Conservation (phyloP, 1,140 invertebrate genomes). For the Drosophila azteca region DNA sequence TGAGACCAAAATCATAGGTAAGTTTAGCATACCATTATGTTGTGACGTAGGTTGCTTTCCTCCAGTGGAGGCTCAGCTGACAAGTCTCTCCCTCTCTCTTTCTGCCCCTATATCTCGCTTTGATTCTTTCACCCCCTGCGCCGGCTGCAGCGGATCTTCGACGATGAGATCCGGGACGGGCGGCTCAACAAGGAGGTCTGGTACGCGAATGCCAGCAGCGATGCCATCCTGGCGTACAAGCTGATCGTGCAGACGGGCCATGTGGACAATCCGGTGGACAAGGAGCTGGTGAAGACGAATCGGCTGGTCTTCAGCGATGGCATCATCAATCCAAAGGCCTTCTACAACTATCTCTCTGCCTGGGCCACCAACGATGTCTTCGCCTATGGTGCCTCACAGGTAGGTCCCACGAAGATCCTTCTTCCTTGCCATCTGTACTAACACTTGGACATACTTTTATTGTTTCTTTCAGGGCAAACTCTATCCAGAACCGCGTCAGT, state of each 20-base stretch:
- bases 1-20: too few species aligned
- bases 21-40: too few species aligned
- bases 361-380: slow-evolving; percentile 98
- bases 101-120: too few species aligned
- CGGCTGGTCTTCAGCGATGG: slow-evolving; percentile 94
- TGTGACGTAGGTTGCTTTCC: too few species aligned
- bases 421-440: not conserved
- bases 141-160: too few species aligned
- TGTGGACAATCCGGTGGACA: slow-evolving; percentile 96
- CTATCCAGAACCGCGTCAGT: slow-evolving; percentile 93
- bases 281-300: slow-evolving; percentile 90
- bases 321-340: slow-evolving; percentile 97
- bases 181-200: slow-evolving; percentile 93
- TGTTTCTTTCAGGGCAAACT: slow-evolving; percentile 87
- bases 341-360: slow-evolving; percentile 99
- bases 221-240: slow-evolving; percentile 96
- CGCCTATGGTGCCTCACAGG: slow-evolving; percentile 95
- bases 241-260: slow-evolving; percentile 97
- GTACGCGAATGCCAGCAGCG: slow-evolving; percentile 94
- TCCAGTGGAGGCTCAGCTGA: too few species aligned
- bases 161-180: too few species aligned
- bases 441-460: not conserved
- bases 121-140: too few species aligned
- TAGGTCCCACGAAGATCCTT: slow-evolving; percentile 19
- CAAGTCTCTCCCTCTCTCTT: too few species aligned